Conservation (phyloP, 2,888 invertebrate genomes). For the Pomacea canaliculata region DNA sequence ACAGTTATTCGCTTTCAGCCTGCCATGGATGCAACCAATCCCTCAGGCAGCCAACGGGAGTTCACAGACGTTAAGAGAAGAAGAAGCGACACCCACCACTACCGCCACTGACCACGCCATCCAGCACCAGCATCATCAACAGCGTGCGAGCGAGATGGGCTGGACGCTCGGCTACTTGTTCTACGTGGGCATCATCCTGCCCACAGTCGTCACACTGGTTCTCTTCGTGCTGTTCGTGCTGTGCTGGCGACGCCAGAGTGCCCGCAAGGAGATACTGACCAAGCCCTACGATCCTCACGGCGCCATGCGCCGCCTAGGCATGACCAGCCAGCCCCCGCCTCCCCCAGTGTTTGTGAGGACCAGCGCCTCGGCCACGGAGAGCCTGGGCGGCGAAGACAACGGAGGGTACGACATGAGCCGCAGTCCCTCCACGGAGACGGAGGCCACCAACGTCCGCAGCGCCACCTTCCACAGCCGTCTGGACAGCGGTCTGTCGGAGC, state of each 20-base stretch:
- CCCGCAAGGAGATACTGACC: constrained; percentile 48
- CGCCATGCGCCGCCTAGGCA: constrained; percentile 38
- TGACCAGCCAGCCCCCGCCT: constrained; percentile 43
- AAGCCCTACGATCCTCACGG: constrained; percentile 60
- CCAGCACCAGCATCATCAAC: background rate
- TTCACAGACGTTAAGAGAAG: no score
- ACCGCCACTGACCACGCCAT: no score
- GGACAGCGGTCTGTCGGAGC: constrained; percentile 30
- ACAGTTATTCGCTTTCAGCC: no score
- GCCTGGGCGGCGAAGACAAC: constrained; percentile 35
- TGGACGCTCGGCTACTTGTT: constrained; percentile 53
- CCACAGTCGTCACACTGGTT: constrained; percentile 59
- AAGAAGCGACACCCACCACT: no score
- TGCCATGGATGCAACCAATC: no score
- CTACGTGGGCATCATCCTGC: constrained; percentile 64
- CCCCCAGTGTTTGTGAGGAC: constrained; percentile 43
- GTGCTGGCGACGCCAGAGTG: constrained; percentile 59
- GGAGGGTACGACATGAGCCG: constrained; percentile 38
- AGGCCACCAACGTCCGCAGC: constrained; percentile 13
- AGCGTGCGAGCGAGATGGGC: background rate
- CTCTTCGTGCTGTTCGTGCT: constrained; percentile 63
- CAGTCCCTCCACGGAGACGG: constrained; percentile 38
- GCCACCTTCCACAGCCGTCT: constrained; percentile 19
- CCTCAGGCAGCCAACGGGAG: no score
- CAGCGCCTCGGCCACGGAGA: constrained; percentile 23